phyloP scores from a whole-genome alignment of 2,888 invertebrate genomes.

The Cosmia trapezina region DNA sequence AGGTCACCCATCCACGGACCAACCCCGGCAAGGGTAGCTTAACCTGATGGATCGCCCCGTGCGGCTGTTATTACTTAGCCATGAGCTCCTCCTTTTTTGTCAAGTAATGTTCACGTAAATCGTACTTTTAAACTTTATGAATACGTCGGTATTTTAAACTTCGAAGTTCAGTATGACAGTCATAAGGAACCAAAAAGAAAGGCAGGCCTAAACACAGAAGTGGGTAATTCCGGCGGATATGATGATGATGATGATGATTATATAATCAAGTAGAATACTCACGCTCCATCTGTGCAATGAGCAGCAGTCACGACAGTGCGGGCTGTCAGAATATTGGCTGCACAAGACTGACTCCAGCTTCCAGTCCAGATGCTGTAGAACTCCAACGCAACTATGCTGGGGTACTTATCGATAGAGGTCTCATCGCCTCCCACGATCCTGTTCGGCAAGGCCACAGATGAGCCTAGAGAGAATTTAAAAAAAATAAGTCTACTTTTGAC shows the following conservation, averaged over 20 bases:
- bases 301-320: conserved; percentile 64
- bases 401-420: conserved; percentile 71
- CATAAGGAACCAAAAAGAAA: background rate
- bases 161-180: no score
- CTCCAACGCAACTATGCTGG: conserved; percentile 71
- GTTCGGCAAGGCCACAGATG: conserved; percentile 32
- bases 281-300: conserved; percentile 66
- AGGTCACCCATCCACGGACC: no score
- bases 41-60: no score
- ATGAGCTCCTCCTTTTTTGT: no score
- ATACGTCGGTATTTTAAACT: no score
- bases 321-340: conserved; percentile 65
- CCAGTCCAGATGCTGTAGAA: conserved; percentile 29
- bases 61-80: no score
- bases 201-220: background rate
- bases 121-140: no score
- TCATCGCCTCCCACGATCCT: conserved; percentile 67
- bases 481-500: background rate
- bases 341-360: conserved; percentile 70
- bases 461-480: conserved; percentile 17
- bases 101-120: no score
- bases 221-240: background rate
- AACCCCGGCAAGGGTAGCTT: no score
- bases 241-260: background rate
- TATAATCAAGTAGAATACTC: conserved; percentile 41